A percentile compares a stretch with the other conserved stretches of the same genome.
Evolutionary conservation across 64 coral and sea anemone species (phyloP).

Genomic region (Stichodactyla mertensii): DNA sequence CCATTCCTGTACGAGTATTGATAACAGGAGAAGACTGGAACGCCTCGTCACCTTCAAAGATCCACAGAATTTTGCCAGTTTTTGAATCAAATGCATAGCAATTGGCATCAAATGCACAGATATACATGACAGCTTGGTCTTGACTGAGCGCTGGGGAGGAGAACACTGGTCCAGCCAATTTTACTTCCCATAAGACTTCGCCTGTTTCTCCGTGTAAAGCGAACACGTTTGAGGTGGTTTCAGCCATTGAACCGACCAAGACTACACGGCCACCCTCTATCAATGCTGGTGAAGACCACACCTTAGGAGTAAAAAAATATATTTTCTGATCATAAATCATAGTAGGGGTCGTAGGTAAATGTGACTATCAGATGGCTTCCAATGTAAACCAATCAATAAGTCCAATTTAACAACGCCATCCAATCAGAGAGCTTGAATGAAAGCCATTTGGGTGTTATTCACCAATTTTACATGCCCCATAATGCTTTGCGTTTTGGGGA

Average conservation of each 20-base stretch:
- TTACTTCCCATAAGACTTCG: constrained; percentile 51
- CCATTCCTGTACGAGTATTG: constrained; percentile 28
- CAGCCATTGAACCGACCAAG: constrained; percentile 80
- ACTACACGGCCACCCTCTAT: constrained; percentile 60
- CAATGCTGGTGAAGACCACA: constrained; percentile 92
- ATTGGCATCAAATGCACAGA: constrained; percentile 75
- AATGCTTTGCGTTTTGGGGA: too few relatives aligned
- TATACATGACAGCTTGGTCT: constrained; percentile 55
- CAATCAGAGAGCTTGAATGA: too few relatives aligned
- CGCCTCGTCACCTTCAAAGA: constrained; percentile 61
- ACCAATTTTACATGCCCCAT: too few relatives aligned
- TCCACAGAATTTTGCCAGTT: constrained; percentile 63
- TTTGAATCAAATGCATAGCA: constrained; percentile 66
- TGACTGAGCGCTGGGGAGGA: constrained; percentile 60
- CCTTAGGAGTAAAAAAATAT: neutral
- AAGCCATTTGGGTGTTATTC: too few relatives aligned
- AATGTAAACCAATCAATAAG: too few relatives aligned
- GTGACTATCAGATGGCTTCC: too few relatives aligned
- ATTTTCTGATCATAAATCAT: neutral
- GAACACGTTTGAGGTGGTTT: constrained; percentile 61
- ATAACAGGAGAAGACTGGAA: constrained; percentile 86
- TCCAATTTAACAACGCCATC: too few relatives aligned
- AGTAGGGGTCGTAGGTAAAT: too few relatives aligned
- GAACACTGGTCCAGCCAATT: constrained; percentile 59
- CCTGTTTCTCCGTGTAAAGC: constrained; percentile 75